phyloP scores from a whole-genome alignment of 2,113 vertebrate genomes.

The Brachyhypopomus gauderio region DNA sequence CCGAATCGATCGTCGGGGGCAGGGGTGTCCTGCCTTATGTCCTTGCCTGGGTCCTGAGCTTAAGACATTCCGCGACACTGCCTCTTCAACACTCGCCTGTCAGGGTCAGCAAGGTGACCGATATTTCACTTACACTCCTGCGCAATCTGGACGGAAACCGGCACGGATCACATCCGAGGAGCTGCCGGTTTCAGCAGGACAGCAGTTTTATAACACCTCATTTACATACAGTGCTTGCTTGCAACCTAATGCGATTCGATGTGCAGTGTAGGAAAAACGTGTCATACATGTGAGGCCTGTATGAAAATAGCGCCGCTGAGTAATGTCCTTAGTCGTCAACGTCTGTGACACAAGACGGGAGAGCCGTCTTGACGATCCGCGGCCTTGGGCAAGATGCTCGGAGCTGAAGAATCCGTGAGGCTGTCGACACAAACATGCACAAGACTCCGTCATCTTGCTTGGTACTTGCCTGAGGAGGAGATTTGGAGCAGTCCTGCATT shows the following conservation, averaged over 20 bases:
- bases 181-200: too few species aligned
- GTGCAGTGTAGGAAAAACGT: neutral
- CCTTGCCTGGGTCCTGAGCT: neutral
- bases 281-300: neutral
- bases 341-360: conserved; percentile 15
- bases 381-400: conserved; percentile 41
- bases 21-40: conserved; percentile 17
- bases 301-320: neutral
- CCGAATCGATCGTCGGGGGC: conserved; percentile 44
- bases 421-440: conserved; percentile 46
- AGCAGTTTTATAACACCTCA: too few species aligned
- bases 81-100: too few species aligned
- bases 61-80: neutral
- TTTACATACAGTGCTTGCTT: too few species aligned
- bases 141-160: too few species aligned
- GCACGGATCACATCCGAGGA: too few species aligned
- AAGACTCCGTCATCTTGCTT: conserved; percentile 54
- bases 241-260: neutral
- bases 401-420: conserved; percentile 50
- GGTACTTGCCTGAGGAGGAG: conserved; percentile 58
- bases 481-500: conserved; percentile 43
- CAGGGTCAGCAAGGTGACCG: too few species aligned
- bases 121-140: too few species aligned
- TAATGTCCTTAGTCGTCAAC: neutral
- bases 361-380: conserved; percentile 43